These are phyloP conservation scores for Drosophila ironensis DNA, from an alignment of 1,140 invertebrate genomes.

Conservation along the genomic window DNA sequence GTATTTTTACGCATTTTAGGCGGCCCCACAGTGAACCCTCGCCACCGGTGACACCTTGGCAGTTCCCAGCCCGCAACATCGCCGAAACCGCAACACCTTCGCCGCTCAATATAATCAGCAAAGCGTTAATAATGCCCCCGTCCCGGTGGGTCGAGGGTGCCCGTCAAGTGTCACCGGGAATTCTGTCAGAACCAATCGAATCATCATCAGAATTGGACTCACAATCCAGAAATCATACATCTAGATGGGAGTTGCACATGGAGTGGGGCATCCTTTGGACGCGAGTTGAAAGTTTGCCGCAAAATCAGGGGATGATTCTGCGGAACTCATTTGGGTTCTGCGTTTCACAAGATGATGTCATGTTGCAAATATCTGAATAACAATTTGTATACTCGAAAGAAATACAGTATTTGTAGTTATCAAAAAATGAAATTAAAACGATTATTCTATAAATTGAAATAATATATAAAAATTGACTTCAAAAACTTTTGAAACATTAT, in stretches of 20 bases:
- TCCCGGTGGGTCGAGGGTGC: conserved; percentile 38
- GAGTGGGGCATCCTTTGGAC: neutral
- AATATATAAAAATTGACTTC: too few species aligned
- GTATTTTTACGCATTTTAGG: conserved; percentile 37
- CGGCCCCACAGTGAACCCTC: neutral
- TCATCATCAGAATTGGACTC: neutral
- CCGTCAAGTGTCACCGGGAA: conserved; percentile 69
- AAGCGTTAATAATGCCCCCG: conserved; percentile 69
- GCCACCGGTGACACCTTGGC: neutral
- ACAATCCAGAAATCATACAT: too few species aligned
- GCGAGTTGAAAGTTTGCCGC: neutral
- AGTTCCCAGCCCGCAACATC: conserved; percentile 24
- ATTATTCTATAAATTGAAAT: too few species aligned
- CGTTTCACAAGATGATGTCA: too few species aligned
- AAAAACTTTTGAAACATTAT: too few species aligned
- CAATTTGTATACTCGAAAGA: too few species aligned
- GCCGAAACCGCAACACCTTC: conserved; percentile 56
- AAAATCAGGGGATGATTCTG: too few species aligned
- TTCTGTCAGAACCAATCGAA: conserved; percentile 58
- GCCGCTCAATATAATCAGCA: conserved; percentile 70
- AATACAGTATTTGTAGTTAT: too few species aligned
- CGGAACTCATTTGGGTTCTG: too few species aligned
- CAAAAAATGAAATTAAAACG: too few species aligned
- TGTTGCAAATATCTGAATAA: too few species aligned
- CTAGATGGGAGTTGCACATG: neutral